Evolutionary conservation across 35 echinoderm and acorn worm genomes (phyloP).

Genomic region (Diadema setosum): DNA sequence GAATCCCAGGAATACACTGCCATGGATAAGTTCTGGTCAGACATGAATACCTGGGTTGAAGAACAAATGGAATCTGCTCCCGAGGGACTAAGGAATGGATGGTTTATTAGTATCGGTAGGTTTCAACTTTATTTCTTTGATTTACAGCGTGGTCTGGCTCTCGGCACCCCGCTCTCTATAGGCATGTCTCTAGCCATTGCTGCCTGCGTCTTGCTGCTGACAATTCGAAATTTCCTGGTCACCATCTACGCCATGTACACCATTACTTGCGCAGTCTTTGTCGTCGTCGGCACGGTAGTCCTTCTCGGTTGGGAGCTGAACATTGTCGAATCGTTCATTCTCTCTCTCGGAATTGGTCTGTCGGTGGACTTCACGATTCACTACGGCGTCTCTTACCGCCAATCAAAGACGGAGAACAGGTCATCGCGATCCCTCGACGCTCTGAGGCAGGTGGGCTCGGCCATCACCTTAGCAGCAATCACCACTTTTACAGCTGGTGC

Average conservation of each 20-base stretch:
- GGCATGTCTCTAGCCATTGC: conserved; percentile 47
- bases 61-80: conserved; percentile 37
- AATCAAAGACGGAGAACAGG: conserved; percentile 33
- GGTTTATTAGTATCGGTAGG: conserved; percentile 21
- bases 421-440: conserved; percentile 23
- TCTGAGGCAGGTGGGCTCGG: conserved; percentile 37
- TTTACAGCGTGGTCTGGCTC: conserved; percentile 56
- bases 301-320: conserved; percentile 84
- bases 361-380: conserved; percentile 95
- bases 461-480: conserved; percentile 69
- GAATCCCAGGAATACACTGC: not conserved
- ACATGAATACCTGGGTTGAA: conserved; percentile 22
- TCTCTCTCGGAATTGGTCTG: conserved; percentile 78
- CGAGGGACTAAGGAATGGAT: conserved; percentile 37
- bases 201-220: conserved; percentile 45
- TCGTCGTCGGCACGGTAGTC: conserved; percentile 53
- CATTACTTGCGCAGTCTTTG: conserved; percentile 64
- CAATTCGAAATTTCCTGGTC: conserved; percentile 60
- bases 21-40: conserved; percentile 64
- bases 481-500: conserved; percentile 75
- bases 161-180: conserved; percentile 37
- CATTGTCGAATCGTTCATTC: conserved; percentile 72
- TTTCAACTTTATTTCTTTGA: conserved; percentile 64
- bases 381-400: conserved; percentile 80
- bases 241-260: conserved; percentile 58